These are phyloP conservation scores for Tipula confusa DNA, from an alignment of 2,888 invertebrate genomes.

Conservation along the genomic window DNA sequence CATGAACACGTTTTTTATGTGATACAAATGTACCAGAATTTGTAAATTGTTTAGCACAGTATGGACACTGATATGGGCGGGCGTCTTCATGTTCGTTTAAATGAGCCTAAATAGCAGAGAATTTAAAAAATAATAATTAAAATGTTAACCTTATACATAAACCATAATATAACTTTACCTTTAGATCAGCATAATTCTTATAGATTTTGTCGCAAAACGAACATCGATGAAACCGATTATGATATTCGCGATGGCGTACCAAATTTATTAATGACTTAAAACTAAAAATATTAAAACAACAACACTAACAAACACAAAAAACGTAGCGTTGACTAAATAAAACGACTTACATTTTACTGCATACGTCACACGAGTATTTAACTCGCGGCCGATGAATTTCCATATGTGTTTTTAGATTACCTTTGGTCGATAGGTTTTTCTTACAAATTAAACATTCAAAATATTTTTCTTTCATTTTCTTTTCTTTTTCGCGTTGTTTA, in stretches of 20 bases:
- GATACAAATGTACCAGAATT: conserved; percentile 71
- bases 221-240: conserved; percentile 60
- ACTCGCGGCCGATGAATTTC: conserved; percentile 61
- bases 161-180: conserved; percentile 50
- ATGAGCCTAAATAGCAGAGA: conserved; percentile 57
- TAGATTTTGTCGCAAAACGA: conserved; percentile 66
- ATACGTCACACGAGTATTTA: conserved; percentile 60
- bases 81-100: conserved; percentile 72
- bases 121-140: conserved; percentile 33
- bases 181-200: conserved; percentile 69
- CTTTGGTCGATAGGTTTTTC: conserved; percentile 59
- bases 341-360: conserved; percentile 57
- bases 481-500: neutral
- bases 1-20: conserved; percentile 68
- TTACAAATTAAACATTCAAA: conserved; percentile 59
- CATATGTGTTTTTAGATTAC: conserved; percentile 60
- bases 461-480: neutral
- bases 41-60: conserved; percentile 67
- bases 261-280: conserved; percentile 64
- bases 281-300: conserved; percentile 47
- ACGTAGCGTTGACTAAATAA: neutral
- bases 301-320: neutral
- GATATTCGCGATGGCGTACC: conserved; percentile 60
- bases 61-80: conserved; percentile 67
- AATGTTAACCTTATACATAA: neutral